Evolutionary conservation across 2,113 vertebrate species (phyloP).

Genomic region (Bungarus multicinctus): DNA sequence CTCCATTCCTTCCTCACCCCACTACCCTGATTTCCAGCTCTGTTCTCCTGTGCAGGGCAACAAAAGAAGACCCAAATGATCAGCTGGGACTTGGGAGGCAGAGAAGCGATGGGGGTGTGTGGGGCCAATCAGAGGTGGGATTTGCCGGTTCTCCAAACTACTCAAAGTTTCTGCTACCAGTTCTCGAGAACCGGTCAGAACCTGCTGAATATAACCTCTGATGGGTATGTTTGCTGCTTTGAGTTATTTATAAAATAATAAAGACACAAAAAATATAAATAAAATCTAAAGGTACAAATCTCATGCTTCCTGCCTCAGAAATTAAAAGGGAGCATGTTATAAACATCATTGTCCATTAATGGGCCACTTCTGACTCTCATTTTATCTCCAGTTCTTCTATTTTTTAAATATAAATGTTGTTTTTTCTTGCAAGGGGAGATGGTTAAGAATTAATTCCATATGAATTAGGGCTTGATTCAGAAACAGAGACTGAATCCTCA

Average conservation of each 20-base stretch:
- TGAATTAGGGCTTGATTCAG: background rate
- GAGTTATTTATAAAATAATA: background rate
- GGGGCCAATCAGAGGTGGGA: no score
- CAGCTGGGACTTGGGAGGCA: no score
- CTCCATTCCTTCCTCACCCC: no score
- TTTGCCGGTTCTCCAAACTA: no score
- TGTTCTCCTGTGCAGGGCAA: no score
- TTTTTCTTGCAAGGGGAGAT: background rate
- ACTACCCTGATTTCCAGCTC: no score
- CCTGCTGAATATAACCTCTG: no score
- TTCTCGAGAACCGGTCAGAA: no score
- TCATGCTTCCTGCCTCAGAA: background rate
- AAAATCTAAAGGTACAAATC: background rate
- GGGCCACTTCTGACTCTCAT: background rate
- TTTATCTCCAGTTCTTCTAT: background rate
- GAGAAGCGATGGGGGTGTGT: no score
- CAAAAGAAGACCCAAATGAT: no score
- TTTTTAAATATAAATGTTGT: background rate
- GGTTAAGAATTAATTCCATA: background rate
- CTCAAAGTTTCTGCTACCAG: no score
- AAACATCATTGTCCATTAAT: background rate
- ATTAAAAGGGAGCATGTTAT: background rate
- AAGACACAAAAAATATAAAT: background rate
- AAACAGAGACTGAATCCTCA: background rate
- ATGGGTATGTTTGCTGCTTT: background rate